Conservation (phyloP, 2,888 invertebrate species). For the Andrena flavipes region DNA sequence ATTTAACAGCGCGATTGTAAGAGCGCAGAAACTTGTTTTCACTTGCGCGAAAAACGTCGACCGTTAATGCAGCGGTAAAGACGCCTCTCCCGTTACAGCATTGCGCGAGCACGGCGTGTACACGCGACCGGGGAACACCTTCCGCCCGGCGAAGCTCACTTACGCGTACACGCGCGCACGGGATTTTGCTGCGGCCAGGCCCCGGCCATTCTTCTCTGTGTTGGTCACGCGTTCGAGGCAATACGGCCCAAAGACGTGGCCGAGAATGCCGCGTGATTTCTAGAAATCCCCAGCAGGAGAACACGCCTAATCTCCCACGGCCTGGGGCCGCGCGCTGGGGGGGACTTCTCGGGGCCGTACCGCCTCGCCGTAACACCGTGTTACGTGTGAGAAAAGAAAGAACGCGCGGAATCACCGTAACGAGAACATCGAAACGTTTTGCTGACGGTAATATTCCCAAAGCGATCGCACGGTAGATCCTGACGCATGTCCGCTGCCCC, state of each 20-base stretch:
- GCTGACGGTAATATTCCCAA: constrained; percentile 6
- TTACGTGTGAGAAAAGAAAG: neutral
- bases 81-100: constrained; percentile 84
- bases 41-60: constrained; percentile 84
- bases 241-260: constrained; percentile 39
- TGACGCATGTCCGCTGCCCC: neutral
- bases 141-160: constrained; percentile 53
- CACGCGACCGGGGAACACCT: constrained; percentile 77
- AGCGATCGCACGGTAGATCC: neutral
- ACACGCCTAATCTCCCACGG: constrained; percentile 58
- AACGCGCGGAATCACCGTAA: constrained; percentile 3
- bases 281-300: constrained; percentile 44
- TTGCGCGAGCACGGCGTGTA: constrained; percentile 75
- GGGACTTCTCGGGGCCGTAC: neutral
- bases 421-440: neutral
- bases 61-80: constrained; percentile 85
- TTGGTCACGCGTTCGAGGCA: constrained; percentile 21
- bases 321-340: constrained; percentile 17
- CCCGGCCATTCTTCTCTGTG: neutral
- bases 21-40: constrained; percentile 83
- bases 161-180: constrained; percentile 41
- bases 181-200: constrained; percentile 54
- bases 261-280: constrained; percentile 52
- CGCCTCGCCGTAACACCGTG: neutral
- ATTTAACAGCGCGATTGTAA: constrained; percentile 82